Evolutionary conservation across 2,113 vertebrate genomes (phyloP).

Genomic region (Tupaia chinensis): DNA sequence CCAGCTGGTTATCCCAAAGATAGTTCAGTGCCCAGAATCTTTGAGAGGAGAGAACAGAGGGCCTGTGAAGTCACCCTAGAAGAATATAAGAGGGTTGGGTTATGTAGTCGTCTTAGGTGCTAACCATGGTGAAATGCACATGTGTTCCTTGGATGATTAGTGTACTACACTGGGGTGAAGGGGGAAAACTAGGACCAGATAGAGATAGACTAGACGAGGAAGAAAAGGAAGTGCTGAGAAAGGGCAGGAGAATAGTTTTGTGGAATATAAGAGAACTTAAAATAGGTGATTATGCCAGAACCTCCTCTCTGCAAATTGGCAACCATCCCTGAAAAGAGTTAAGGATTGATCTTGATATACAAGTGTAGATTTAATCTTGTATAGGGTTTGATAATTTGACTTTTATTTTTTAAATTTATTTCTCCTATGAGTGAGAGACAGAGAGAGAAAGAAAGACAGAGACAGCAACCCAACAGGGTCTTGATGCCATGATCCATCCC

Average conservation of each 20-base stretch:
- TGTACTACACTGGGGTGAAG: neutral
- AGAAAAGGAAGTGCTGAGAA: neutral
- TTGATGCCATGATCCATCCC: no score
- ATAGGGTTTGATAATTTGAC: no score
- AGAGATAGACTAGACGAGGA: neutral
- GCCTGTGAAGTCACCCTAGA: conserved; percentile 81
- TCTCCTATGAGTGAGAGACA: no score
- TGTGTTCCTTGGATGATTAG: neutral
- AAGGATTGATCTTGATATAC: neutral
- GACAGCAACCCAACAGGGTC: no score
- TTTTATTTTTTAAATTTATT: no score
- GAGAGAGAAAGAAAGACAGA: no score
- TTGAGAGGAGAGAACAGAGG: conserved; percentile 81
- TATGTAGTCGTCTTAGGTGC: neutral
- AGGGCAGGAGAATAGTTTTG: neutral
- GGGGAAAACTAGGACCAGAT: neutral
- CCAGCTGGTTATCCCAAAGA: conserved; percentile 83
- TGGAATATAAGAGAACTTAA: neutral
- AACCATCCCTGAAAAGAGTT: neutral
- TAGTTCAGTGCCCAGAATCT: conserved; percentile 64
- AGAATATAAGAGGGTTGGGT: neutral
- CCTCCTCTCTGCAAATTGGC: neutral
- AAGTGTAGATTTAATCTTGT: neutral
- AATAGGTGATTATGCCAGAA: neutral
- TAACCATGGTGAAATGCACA: neutral